Evolutionary conservation across 35 echinoderm and acorn worm species (phyloP), one percentile per base, ranked within the genome.

Genomic region (Hemicentrotus pulcherrimus): DNA sequence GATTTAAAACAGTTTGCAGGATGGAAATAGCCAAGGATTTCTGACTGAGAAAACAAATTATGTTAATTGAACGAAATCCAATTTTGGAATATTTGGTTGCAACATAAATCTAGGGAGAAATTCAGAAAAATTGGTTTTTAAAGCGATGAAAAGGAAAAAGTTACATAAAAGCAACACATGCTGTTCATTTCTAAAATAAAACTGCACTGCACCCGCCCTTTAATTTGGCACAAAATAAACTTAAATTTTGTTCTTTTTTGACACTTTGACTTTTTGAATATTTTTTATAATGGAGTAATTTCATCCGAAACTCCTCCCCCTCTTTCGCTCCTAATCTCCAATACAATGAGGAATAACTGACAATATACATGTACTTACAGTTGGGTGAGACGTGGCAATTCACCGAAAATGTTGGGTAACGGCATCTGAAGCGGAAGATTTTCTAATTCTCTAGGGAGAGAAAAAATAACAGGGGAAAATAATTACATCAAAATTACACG

Each of bases 391-490:
- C 33, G 88, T 90, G 88, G 88, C 33, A 90, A 28, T n/a, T 90
- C 30, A 46, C 46, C 46, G 88, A 90, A 45, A 33, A 90, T 33
- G 18, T 90, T 90, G 4, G 32, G 88, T 33, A 90, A 30, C 4
- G 88, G 88, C 88, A 90, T 90, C 88, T 90, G 12, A 9, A 90
- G 88, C n/a, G 88, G 88, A 19, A 90, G 88, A 47, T 90, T 90
- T 10, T 45, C 31, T 33, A 90, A 47, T 28, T 45, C 32, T 90
- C 88, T 90, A 30, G 28, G 24, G 65, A 78, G 50, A 13, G 50
- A 13, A 15, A 55, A 11, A 11, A 11, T 10, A 11, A 55, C 50
- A 55, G 9, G 15, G 15, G 12, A 15, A 55, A 15, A 52, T 8
- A 8, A 52, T 52, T 52, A 52, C 8, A 52, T 15, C 10, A 13